Evolutionary conservation across 2,888 invertebrate genomes (phyloP).

Genomic region (Seladonia tumulorum): DNA sequence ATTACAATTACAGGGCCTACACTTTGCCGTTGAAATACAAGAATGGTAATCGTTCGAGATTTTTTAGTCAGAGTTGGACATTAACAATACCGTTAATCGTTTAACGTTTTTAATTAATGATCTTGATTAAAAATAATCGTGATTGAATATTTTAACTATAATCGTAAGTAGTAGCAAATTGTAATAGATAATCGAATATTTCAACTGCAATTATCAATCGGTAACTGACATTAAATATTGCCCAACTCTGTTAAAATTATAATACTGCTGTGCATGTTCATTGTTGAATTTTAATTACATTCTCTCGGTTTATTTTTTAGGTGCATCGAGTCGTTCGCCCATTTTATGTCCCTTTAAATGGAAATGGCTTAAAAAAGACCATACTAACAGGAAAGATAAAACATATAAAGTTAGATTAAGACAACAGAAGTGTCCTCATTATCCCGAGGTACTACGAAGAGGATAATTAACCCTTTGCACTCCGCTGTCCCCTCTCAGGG

Average conservation of each 20-base stretch:
- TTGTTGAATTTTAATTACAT: not conserved
- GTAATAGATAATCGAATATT: not conserved
- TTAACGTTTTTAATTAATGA: not conserved
- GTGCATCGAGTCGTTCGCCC: slow-evolving; percentile 6
- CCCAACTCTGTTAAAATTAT: not conserved
- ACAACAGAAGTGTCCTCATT: slow-evolving; percentile 67
- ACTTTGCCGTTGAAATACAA: slow-evolving; percentile 59
- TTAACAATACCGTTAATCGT: not conserved
- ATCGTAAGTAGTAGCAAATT: not conserved
- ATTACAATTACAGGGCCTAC: slow-evolving; percentile 57
- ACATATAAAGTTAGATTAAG: slow-evolving; percentile 74
- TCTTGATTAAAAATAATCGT: not conserved
- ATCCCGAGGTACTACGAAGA: slow-evolving; percentile 65
- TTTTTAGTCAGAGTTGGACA: not conserved
- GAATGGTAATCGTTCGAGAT: slow-evolving; percentile 50
- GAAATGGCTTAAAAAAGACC: slow-evolving; percentile 71
- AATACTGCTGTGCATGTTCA: not conserved
- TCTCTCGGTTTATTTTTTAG: slow-evolving; percentile 26
- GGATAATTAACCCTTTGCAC: too few relatives aligned
- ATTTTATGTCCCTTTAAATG: slow-evolving; percentile 70
- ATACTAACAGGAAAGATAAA: slow-evolving; percentile 66
- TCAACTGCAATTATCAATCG: not conserved
- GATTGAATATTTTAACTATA: not conserved
- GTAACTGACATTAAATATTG: not conserved
- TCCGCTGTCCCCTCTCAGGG: too few relatives aligned